Base-by-base conservation (phyloP, 2,888 invertebrate species). In the Leucophora obtusa region DNA sequence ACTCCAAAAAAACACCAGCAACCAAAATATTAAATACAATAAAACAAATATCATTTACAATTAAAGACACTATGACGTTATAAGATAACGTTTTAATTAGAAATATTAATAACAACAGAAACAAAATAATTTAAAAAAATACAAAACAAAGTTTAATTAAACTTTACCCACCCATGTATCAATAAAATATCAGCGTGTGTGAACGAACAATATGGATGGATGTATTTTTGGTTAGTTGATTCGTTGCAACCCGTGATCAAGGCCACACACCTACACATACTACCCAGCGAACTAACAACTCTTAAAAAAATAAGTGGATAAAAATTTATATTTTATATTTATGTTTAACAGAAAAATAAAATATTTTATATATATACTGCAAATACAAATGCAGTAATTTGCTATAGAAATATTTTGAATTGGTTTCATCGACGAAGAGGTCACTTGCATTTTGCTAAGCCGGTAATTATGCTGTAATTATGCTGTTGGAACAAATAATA, bases 31-130 rank as follows among this genome's bases (percentile, higher is more conserved):
- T 14, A 21, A 68, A 15, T 47, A 15, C 6, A 54, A 59, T 50
- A 54, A 47, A 65, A 43, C 28, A 62, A 72, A 60, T 62, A 78
- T 72, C 62, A 72, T 72, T 66, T 62, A n/a, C 62, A 72, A 78
- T 72, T 78, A 68, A 62, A 50, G 17, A 47, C 71, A 62, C 18
- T 68, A 62, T 53, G 66, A 75, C 47, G 53, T 33, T 53, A 59
- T 28, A 17, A 68, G 74, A 75, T 75, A 75, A 75, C 68, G 18
- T 68, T 75, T 75, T 75, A 75, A 75, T 75, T 75, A 75, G 60
- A 75, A 74, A 74, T 74, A 74, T 74, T 74, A 74, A 74, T 68
- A 74, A 66, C 10, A 43, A 60, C 10, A 51, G 15, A 28, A 14
- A 6, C 53, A 38, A 15, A 47, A 54, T 10, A 70, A 15, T n/a